Base-by-base conservation (phyloP, 1,140 invertebrate species). In the Diachasmimorpha longicaudata region DNA sequence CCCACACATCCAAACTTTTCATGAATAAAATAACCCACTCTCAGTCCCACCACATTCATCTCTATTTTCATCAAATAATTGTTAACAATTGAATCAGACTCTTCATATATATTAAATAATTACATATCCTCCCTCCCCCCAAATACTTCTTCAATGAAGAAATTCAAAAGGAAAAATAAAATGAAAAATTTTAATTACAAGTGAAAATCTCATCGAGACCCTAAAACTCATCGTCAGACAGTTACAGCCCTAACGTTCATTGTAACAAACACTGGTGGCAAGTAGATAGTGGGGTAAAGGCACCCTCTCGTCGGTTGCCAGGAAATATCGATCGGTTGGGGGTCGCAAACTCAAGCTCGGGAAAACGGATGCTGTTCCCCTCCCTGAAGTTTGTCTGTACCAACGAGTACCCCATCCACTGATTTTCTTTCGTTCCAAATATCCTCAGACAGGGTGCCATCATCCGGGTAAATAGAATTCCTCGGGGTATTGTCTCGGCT, bases 251-350 rank as follows among this genome's bases (percentile, higher is more conserved):
- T 77, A 81, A 81, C 79, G 81, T 80, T 82, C 79, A 83, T 84
- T 84, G 83, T 85, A 83, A 83, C 82, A 85, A 85, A 85, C 82
- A 83, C 74, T 80, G 58, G 72, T 39, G 31, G 68, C 46, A 55
- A 81, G 78, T 37, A 48, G 16, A 55, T 58, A 70, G 55, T n/a
- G 23, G 52, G 77, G 79, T 74, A 70, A 79, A 80, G 82, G 74
- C 79, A 82, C 83, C 82, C 81, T 84, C 82, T 82, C 80, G 68
- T 79, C 81, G 83, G 84, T 84, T 85, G 83, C 83, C 82, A 84
- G 83, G 84, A 85, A 85, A 84, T 84, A 85, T 85, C 84, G 84
- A 85, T 85, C 83, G 81, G 81, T 67, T 71, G 52, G 25, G 72
- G 75, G 25, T 72, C 55, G 70, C 77, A 79, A 79, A 79, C 78